Evolutionary conservation across 2,113 vertebrate species (phyloP).

Genomic region (Xiphophorus maculatus): DNA sequence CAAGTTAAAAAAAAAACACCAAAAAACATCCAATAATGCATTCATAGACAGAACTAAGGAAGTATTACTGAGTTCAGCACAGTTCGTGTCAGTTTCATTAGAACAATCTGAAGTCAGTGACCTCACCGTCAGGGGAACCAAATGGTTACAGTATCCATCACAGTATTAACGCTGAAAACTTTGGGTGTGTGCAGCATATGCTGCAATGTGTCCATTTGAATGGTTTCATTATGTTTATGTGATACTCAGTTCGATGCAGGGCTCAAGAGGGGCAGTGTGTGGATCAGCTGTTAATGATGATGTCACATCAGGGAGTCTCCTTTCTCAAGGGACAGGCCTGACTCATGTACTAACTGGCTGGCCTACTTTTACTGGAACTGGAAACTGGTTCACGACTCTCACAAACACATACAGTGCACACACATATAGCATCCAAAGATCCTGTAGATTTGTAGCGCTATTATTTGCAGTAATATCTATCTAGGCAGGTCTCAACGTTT

Average conservation of each 20-base stretch:
- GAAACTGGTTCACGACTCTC: conserved; percentile 43
- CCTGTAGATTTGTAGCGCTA: conserved; percentile 11
- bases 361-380: conserved; percentile 66
- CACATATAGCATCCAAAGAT: neutral
- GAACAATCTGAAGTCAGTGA: conserved; percentile 42
- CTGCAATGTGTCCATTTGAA: conserved; percentile 19
- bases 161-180: conserved; percentile 29
- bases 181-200: conserved; percentile 49
- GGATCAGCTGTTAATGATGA: conserved; percentile 69
- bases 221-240: conserved; percentile 13
- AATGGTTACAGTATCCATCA: conserved; percentile 59
- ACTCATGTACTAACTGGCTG: conserved; percentile 65
- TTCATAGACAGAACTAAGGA: neutral
- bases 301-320: conserved; percentile 69
- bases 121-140: conserved; percentile 58
- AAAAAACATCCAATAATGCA: neutral
- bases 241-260: conserved; percentile 11
- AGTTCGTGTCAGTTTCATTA: conserved; percentile 43
- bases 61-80: conserved; percentile 39
- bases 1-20: neutral
- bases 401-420: neutral
- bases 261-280: conserved; percentile 45
- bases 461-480: too few species aligned
- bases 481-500: too few species aligned
- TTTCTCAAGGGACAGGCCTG: conserved; percentile 67